Percentiles rank a stretch among this genome's conserved stretches.
phyloP scores from a whole-genome alignment of 1,140 invertebrate genomes.

The Batillaria attramentaria region DNA sequence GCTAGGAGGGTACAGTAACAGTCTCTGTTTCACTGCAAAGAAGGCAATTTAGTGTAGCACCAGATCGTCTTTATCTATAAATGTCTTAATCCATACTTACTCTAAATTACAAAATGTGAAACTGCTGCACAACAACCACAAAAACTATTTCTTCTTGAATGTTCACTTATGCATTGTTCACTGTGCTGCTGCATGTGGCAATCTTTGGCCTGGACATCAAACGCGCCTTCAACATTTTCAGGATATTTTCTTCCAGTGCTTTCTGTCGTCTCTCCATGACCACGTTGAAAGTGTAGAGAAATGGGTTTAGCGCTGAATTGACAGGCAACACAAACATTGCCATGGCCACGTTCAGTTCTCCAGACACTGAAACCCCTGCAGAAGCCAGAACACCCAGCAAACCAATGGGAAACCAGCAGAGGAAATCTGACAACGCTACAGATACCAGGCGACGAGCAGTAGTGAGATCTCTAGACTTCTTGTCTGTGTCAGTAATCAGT shows the following conservation, averaged over 20 bases:
- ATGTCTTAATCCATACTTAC: no score
- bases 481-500: constrained; percentile 3
- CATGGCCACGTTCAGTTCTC: constrained; percentile 46
- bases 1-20: no score
- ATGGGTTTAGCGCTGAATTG: constrained; percentile 51
- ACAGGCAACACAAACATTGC: constrained; percentile 49
- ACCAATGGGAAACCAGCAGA: constrained; percentile 33
- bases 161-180: no score
- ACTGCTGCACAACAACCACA: no score
- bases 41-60: no score
- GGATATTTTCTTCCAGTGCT: neutral
- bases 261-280: constrained; percentile 9
- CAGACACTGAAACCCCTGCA: constrained; percentile 33
- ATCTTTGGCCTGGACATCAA: no score
- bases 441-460: constrained; percentile 39
- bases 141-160: no score
- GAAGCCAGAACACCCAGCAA: constrained; percentile 37
- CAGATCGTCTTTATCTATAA: no score
- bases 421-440: constrained; percentile 37
- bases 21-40: no score
- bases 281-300: constrained; percentile 45
- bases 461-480: constrained; percentile 5
- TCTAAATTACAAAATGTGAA: no score
- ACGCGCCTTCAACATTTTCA: neutral
- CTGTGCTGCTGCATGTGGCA: no score